These are phyloP conservation scores for Athene cunicularia DNA, from an alignment of 2,113 vertebrate species.

Conservation along the genomic window DNA sequence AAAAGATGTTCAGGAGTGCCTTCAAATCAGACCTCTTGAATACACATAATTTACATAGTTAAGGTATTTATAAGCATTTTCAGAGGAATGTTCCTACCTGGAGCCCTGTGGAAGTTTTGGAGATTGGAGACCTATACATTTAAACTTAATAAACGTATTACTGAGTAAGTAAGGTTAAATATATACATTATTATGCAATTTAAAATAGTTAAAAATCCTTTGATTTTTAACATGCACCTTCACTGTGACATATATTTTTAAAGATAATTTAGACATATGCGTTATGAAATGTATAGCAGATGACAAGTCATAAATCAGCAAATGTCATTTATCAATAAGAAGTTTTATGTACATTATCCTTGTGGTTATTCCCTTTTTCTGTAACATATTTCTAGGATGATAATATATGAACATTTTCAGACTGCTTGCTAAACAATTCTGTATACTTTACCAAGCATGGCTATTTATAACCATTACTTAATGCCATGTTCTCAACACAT, in stretches of 20 bases:
- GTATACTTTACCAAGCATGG: neutral
- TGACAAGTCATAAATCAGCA: neutral
- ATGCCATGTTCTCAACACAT: neutral
- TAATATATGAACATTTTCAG: neutral
- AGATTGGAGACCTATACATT: neutral
- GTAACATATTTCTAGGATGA: neutral
- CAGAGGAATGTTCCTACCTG: neutral
- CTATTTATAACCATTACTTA: neutral
- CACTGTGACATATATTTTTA: neutral
- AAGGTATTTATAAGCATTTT: neutral
- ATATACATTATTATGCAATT: neutral
- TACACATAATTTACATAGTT: neutral
- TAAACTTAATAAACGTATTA: neutral
- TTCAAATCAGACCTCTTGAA: neutral
- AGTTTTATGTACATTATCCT: neutral
- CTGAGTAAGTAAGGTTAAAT: neutral
- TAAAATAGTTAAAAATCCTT: neutral
- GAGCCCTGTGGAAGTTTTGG: neutral
- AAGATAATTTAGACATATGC: neutral
- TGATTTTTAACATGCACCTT: neutral
- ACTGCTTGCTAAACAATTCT: neutral
- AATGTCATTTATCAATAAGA: neutral
- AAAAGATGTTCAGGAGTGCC: neutral
- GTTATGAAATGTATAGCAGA: neutral
- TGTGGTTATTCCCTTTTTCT: neutral